Evolutionary conservation across 1,140 invertebrate species (phyloP).

Genomic region (Mya arenaria): DNA sequence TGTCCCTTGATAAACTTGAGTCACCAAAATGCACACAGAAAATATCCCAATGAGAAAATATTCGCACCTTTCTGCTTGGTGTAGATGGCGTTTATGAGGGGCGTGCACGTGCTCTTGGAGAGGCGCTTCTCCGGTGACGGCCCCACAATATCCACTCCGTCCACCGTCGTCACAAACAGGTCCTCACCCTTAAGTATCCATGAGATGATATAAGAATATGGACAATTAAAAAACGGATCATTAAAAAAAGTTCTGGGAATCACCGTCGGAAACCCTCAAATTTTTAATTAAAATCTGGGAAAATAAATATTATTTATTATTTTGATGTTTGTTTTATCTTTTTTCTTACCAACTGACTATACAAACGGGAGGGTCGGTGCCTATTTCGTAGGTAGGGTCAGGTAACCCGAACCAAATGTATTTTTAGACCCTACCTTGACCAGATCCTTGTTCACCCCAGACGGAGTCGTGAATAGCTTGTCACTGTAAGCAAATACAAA

Average conservation of each 20-base stretch:
- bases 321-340: no score
- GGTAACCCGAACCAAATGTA: no score
- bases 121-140: constrained; percentile 89
- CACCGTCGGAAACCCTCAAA: neutral
- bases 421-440: no score
- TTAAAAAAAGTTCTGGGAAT: neutral
- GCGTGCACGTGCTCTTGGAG: constrained; percentile 96
- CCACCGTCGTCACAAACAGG: constrained; percentile 93
- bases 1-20: no score
- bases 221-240: neutral
- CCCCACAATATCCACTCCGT: constrained; percentile 88
- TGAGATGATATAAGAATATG: neutral
- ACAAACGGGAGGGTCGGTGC: no score
- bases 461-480: constrained; percentile 96
- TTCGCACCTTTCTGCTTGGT: constrained; percentile 80
- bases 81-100: constrained; percentile 96
- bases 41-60: no score
- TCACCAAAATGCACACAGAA: no score
- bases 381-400: no score
- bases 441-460: constrained; percentile 97
- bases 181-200: constrained; percentile 88
- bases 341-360: no score
- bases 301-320: no score
- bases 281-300: neutral
- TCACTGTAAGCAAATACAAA: constrained; percentile 83